Base-by-base conservation (phyloP, 2,888 invertebrate genomes). In the Amiota communis region DNA sequence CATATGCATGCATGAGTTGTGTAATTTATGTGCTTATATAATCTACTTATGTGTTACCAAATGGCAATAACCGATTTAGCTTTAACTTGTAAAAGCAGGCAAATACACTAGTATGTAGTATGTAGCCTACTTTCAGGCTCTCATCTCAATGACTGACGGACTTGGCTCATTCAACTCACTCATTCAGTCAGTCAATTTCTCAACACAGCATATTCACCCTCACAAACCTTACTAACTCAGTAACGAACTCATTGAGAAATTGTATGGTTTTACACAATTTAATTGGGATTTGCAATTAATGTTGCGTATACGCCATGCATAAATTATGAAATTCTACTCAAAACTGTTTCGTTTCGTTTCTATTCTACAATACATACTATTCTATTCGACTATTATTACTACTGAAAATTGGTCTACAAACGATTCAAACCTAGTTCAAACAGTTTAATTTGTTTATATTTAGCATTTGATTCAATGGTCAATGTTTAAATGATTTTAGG, bases 251-350 rank as follows among this genome's bases (percentile, higher is more conserved):
- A 36, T 36, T 36, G 36, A 36, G 36, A 36, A 36, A 36, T 36
- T 36, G 36, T 36, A 23, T 46, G 46, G 36, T 36, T 68, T 51
- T 68, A 49, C 49, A 53, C 51, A 51, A 68, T 68, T 15, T 68
- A 68, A 51, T 68, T 67, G 51, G 48, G 8, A 49, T 67, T 67
- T 68, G 67, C 67, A 53, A 68, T 68, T 68, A 68, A 68, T 68
- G 51, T 68, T 53, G 67, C 67, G 53, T 68, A 68, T 68, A 53
- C 67, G 67, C 23, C n/a, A 49, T 68, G 67, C 51, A 68, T 68
- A 68, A 23, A 51, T 68, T 68, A 65, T 68, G 20, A 51, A 68
- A 47, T 63, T 17, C 1, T 11, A 46, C 63, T 17, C 12, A 63
- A 36, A 11, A 46, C 46, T 17, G 53, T 53, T 53, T 53, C n/a